These are phyloP conservation scores for Delia radicum DNA, from an alignment of 1,140 invertebrate species.

Conservation along the genomic window DNA sequence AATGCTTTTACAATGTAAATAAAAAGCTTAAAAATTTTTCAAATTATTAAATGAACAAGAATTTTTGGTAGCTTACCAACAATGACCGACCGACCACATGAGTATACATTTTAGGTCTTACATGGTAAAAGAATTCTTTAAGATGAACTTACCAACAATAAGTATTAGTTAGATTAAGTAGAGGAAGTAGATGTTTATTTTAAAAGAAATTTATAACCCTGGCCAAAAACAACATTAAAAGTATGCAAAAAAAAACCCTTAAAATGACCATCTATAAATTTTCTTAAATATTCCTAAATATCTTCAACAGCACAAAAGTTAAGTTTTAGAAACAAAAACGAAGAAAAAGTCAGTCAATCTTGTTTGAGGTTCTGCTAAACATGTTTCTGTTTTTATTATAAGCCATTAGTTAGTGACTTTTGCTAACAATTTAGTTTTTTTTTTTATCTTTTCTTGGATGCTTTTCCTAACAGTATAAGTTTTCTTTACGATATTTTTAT, in stretches of 20 bases:
- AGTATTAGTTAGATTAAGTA: background rate
- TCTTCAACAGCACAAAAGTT: background rate
- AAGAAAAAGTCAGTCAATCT: background rate
- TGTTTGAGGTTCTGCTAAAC: background rate
- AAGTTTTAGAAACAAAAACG: background rate
- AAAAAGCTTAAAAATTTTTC: background rate
- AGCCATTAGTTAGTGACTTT: background rate
- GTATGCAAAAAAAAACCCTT: background rate
- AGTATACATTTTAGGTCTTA: constrained; percentile 11
- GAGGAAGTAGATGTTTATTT: constrained; percentile 12
- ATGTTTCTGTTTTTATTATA: background rate
- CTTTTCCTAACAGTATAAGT: too few relatives aligned
- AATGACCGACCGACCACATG: background rate
- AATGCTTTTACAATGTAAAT: constrained; percentile 8
- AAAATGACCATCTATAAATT: constrained; percentile 17
- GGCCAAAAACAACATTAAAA: background rate
- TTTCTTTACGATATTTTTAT: constrained; percentile 18
- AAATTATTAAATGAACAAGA: background rate
- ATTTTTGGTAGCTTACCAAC: background rate
- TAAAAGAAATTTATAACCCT: constrained; percentile 22
- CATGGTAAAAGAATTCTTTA: too few relatives aligned
- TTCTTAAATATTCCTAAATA: background rate
- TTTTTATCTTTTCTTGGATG: background rate
- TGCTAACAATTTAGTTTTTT: too few relatives aligned
- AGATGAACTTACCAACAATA: background rate